Percentiles rank a stretch among this genome's conserved stretches.
These are phyloP conservation scores for Meiosimyza decipiens DNA, from an alignment of 2,888 invertebrate genomes.

Conservation along the genomic window DNA sequence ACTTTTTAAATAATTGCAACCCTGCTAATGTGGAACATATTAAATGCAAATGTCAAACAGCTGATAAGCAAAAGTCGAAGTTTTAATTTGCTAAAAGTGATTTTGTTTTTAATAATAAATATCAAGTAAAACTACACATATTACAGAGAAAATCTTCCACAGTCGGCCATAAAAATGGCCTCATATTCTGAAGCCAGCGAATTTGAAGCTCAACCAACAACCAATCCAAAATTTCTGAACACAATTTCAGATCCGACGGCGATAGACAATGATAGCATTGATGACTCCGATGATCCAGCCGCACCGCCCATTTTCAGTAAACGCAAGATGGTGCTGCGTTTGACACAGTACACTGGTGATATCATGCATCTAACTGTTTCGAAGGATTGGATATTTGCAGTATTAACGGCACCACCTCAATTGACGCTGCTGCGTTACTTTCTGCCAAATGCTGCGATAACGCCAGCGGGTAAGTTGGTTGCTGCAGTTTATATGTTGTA, in stretches of 20 bases:
- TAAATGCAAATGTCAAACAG: constrained; percentile 5
- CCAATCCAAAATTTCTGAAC: constrained; percentile 55
- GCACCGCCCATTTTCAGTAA: constrained; percentile 88
- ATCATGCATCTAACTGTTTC: constrained; percentile 85
- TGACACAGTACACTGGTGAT: constrained; percentile 71
- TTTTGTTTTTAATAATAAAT: too few species aligned
- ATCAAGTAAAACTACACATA: too few species aligned
- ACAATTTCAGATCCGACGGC: constrained; percentile 29
- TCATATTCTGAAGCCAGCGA: constrained; percentile 28
- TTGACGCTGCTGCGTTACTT: constrained; percentile 81
- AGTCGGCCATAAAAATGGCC: constrained; percentile 33
- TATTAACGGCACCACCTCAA: constrained; percentile 79
- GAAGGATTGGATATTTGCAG: constrained; percentile 84
- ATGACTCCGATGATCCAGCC: constrained; percentile 70
- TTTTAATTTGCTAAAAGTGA: not conserved
- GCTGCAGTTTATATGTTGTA: too few species aligned
- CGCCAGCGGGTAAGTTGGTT: constrained; percentile 76
- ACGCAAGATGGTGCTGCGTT: constrained; percentile 82
- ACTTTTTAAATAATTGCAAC: too few species aligned
- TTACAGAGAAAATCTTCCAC: too few species aligned
- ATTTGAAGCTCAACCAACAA: constrained; percentile 34
- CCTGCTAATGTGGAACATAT: too few species aligned
- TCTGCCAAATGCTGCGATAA: constrained; percentile 77
- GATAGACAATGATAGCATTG: constrained; percentile 43
- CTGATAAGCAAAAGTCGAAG: not conserved